Base-by-base conservation (phyloP, 2,888 invertebrate genomes). In the Patella caerulea region DNA sequence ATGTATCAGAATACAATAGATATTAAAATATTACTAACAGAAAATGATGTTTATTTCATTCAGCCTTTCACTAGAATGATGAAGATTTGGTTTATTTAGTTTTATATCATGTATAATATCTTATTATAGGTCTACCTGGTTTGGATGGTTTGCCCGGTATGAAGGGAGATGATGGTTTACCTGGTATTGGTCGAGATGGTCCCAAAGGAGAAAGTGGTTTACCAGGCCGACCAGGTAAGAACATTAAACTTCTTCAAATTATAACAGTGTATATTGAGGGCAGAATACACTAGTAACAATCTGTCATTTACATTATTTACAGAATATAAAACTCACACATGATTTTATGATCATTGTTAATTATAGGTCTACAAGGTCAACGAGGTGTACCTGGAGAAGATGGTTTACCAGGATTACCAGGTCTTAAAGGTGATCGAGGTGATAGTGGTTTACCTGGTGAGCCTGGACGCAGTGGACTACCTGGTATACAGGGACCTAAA, bases 141-240 rank as follows among this genome's bases (percentile, higher is more conserved):
- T 78, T 85, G 34, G 82, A 86, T 78, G 90, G 90, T 70, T 71
- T 87, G 52, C 83, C 86, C 52, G 91, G 91, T 81, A 84, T 84
- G 34, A 86, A 83, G 78, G 91, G 91, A 79, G 84, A 86, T 2
- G 69, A 80, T 15, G 89, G 88, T 55, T 76, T 79, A 17, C 75
- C 83, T 75, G 84, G 82, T 34, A 73, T 77, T 70, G 84, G 84
- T 56, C 77, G 56, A 29, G 79, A 76, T 73, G 93, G 93, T 72
- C 82, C 85, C 5, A 92, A 91, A 85, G 92, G 92, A 78, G 86
- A 86, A 15, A 75, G 86, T 34, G 91, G 92, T 71, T 69, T 78
- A 29, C 82, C 85, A 72, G 93, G 93, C 74, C 88, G 83, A n/a
- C 78, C 81, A 75, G 86, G 86, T 75, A 71, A 73, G 19, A 29